Conservation (phyloP, 1,140 invertebrate species). For the Acromyrmex heyeri region DNA sequence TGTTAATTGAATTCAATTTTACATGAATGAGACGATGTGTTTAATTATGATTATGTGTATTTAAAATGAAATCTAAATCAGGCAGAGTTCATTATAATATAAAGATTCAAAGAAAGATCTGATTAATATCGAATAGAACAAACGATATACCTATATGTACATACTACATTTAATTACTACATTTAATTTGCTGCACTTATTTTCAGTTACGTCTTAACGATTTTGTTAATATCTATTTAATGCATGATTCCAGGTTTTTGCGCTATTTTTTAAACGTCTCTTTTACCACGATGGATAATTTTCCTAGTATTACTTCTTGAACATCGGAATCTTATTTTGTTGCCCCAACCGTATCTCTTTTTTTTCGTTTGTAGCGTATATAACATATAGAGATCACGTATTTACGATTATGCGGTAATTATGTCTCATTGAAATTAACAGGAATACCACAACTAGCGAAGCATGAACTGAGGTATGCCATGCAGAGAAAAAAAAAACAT, state of each 20-base stretch:
- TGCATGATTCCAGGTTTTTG: conserved; percentile 85
- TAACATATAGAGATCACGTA: conserved; percentile 81
- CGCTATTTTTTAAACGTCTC: conserved; percentile 74
- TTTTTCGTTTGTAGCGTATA: conserved; percentile 81
- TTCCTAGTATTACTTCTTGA: conserved; percentile 72
- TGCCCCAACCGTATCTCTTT: conserved; percentile 58
- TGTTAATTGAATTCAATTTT: conserved; percentile 30
- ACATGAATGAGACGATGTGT: background rate
- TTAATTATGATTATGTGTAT: background rate
- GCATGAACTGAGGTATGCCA: conserved; percentile 86
- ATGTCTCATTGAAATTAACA: conserved; percentile 85
- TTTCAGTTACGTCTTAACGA: conserved; percentile 76
- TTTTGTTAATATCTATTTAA: conserved; percentile 81
- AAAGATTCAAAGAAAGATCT: conserved; percentile 29
- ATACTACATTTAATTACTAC: conserved; percentile 66
- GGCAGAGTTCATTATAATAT: conserved; percentile 57
- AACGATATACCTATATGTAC: conserved; percentile 64
- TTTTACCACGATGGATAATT: conserved; percentile 78
- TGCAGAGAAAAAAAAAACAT: conserved; percentile 85
- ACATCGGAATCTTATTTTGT: conserved; percentile 55
- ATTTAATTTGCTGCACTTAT: conserved; percentile 75
- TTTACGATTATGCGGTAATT: conserved; percentile 81
- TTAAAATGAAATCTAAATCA: conserved; percentile 26
- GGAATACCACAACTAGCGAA: conserved; percentile 85
- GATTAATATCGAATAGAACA: background rate